Conservation (phyloP, 1,140 invertebrate species). For the Hylaeus anthracinus region DNA sequence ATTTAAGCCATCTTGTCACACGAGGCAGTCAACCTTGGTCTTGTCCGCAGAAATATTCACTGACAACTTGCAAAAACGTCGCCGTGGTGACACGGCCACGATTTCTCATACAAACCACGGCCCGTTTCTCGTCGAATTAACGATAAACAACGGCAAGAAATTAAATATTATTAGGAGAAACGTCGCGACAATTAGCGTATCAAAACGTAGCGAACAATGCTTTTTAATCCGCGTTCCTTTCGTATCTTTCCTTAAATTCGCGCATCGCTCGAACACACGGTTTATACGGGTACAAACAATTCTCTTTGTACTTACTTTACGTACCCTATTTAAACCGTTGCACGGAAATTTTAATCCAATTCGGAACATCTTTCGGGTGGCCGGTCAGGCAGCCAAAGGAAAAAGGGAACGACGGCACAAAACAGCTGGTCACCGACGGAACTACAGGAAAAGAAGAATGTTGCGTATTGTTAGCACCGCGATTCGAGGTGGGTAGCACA, state of each 20-base stretch:
- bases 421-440: slow-evolving; percentile 71
- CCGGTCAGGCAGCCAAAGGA: slow-evolving; percentile 70
- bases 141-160: not conserved
- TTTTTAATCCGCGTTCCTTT: not conserved
- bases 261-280: not conserved
- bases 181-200: slow-evolving; percentile 15
- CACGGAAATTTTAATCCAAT: slow-evolving; percentile 80
- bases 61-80: slow-evolving; percentile 53
- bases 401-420: slow-evolving; percentile 73
- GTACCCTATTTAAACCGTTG: slow-evolving; percentile 75
- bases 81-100: not conserved
- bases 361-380: slow-evolving; percentile 78
- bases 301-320: slow-evolving; percentile 63
- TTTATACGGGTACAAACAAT: not conserved
- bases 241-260: not conserved
- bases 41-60: slow-evolving; percentile 58
- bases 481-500: slow-evolving; percentile 66
- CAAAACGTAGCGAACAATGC: not conserved
- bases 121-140: not conserved
- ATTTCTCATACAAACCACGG: not conserved
- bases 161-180: not conserved
- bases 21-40: slow-evolving; percentile 59
- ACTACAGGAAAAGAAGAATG: slow-evolving; percentile 69
- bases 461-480: slow-evolving; percentile 64
- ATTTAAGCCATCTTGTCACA: slow-evolving; percentile 75